These are phyloP conservation scores for Metallyticus violacea DNA, from an alignment of 2,888 invertebrate genomes.

Conservation along the genomic window DNA sequence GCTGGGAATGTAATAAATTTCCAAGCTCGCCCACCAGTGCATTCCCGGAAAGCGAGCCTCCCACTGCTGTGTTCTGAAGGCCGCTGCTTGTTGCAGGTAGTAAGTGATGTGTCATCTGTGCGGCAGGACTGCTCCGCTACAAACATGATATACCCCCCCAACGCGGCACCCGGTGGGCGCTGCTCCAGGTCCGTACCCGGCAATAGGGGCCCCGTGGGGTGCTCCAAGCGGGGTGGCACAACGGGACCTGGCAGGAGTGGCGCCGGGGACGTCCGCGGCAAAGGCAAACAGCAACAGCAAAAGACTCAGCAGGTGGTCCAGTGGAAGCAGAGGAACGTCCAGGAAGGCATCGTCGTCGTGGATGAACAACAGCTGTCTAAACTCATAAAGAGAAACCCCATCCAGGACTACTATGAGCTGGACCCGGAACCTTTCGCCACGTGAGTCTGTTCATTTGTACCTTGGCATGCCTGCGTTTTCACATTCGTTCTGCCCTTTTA, in stretches of 20 bases:
- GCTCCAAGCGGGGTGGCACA: neutral
- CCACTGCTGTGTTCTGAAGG: neutral
- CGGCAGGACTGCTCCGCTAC: neutral
- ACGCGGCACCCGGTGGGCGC: neutral
- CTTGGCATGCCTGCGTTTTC: too few species aligned
- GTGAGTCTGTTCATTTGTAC: too few species aligned
- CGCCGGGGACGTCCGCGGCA: slow-evolving; percentile 21
- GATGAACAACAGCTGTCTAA: slow-evolving; percentile 49
- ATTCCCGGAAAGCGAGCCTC: neutral
- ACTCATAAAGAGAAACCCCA: slow-evolving; percentile 52
- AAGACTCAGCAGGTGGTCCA: slow-evolving; percentile 40
- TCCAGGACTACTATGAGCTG: slow-evolving; percentile 51
- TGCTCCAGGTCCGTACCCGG: neutral
- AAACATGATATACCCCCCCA: neutral
- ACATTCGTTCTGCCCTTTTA: too few species aligned
- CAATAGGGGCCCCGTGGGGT: neutral
- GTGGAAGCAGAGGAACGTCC: slow-evolving; percentile 51
- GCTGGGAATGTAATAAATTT: neutral
- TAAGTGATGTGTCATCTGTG: neutral
- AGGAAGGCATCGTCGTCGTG: slow-evolving; percentile 50
- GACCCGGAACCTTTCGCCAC: slow-evolving; percentile 53
- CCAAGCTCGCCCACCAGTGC: neutral
- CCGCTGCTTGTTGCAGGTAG: neutral
- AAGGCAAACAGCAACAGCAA: neutral
- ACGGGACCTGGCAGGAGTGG: neutral